Base-by-base conservation (phyloP, 2,888 invertebrate species). In the Microdon myrmicae region DNA sequence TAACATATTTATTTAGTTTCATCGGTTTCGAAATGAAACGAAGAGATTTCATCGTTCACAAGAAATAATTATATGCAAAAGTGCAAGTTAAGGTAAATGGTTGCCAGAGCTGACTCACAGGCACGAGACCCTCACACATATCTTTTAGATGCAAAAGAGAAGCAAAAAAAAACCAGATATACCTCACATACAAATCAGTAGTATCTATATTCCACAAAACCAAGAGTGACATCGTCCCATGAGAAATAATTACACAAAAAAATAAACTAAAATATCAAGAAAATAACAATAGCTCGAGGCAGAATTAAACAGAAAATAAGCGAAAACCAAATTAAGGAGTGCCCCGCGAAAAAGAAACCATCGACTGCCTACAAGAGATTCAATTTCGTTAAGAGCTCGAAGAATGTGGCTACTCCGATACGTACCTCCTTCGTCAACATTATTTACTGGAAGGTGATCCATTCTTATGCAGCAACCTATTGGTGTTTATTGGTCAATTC, bases 291-390 rank as follows among this genome's bases (percentile, higher is more conserved):
- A 34, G 19, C 13, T 29, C 7, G 29, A 9, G 44, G 25, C 32
- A 17, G 38, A 32, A 32, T 54, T 25, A 45, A 54, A 54, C 54
- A n/a, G 38, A 23, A 47, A 34, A 55, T 41, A n/a, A n/a, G n/a
- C n/a, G 47, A 38, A 55, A 55, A 55, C 29, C 28, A 47, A 47
- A 55, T 47, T 41, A 55, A 55, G 55, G 55, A 47, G 55, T 55
- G 47, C 28, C 55, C 55, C 35, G 35, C 19, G 19, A 31, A 20
- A 25, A 20, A 25, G 32, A 17, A 10, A 44, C 26, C 23, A 44
- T 31, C 16, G 47, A 32, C 22, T 8, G 16, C 23, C 14, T 14
- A 10, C n/a, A 19, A 6, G 37, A 9, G 19, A 6, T 10, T 9
- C 1, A 23, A 13, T n/a, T 39, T 19, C 2, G 19, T 31, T 34